Base-by-base conservation (phyloP, 2,797 vertebrate species). In the Malurus splendens region DNA sequence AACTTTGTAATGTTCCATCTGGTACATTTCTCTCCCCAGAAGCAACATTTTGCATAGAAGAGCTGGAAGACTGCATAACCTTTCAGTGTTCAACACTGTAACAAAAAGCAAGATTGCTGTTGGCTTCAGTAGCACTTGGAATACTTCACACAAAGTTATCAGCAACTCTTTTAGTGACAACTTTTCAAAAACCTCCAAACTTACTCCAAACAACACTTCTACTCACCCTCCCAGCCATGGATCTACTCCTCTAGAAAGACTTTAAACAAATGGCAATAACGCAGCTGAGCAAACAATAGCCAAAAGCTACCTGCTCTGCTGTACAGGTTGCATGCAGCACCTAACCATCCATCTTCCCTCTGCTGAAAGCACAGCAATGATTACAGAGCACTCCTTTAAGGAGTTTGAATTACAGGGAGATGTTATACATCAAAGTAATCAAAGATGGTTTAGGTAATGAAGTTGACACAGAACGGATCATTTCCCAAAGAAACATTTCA, bases 391-490 rank as follows among this genome's bases (percentile, higher is more conserved):
- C 52, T 92, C 79, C 45, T 93, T 84, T 82, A 70, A 75, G 36
- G 30, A 30, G 54, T 77, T 45, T 70, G 77, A 91, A 86, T 91
- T 92, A 82, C 75, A 79, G 76, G 84, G 60, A 52, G 71, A 67
- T 42, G 38, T 82, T 91, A 38, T 36, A 60, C 45, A 89, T 90
- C 47, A 68, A 70, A 81, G 66, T 70, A 94, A 94, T 89, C 94
- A 89, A 88, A 93, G 78, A 74, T 51, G 88, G 78, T 93, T 94
- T 83, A 89, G 66, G 77, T 85, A 93, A 93, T 74, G 62, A 94
- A 86, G 86, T 77, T 92, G 87, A 93, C 24, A 84, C n/a, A 76
- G 73, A 80, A 84, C 4, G 32, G 71, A 87, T 85, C 18, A 8
- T 65, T 77, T 89, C 92, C 64, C 59, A 87, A 90, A 92, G 62